phyloP scores from a whole-genome alignment of 2,113 vertebrate genomes.

The Phyllopteryx taeniolatus region DNA sequence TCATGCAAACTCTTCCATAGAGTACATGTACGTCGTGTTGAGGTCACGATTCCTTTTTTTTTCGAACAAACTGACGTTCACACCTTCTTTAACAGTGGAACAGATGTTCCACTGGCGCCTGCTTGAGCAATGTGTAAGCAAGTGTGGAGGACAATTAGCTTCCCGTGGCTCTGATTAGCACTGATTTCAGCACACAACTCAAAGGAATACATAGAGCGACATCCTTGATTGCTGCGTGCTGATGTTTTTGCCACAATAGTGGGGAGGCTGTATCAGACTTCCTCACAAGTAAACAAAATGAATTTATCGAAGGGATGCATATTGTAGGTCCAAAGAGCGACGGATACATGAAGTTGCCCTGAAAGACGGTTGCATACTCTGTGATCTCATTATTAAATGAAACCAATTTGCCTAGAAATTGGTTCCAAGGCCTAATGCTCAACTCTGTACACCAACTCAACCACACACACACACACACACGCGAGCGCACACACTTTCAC shows the following conservation, averaged over 20 bases:
- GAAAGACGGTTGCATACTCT: conserved; percentile 78
- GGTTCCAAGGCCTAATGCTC: conserved; percentile 79
- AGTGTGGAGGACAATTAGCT: conserved; percentile 61
- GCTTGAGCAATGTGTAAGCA: conserved; percentile 39
- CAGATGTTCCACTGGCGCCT: conserved; percentile 52
- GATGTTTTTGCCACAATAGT: conserved; percentile 54
- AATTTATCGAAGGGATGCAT: conserved; percentile 47
- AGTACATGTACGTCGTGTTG: conserved; percentile 20
- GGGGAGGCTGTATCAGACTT: conserved; percentile 45
- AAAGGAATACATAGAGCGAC: conserved; percentile 51
- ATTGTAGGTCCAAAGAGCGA: conserved; percentile 66
- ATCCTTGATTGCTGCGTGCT: conserved; percentile 44
- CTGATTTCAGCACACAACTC: conserved; percentile 49
- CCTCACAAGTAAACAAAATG: conserved; percentile 63
- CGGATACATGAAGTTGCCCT: conserved; percentile 75
- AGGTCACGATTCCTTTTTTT: conserved; percentile 34
- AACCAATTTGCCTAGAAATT: conserved; percentile 84
- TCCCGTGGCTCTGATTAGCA: conserved; percentile 61
- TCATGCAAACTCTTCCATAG: no score
- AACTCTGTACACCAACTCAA: conserved; percentile 73
- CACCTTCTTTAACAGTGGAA: conserved; percentile 42
- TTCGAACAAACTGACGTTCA: conserved; percentile 42
- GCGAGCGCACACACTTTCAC: conserved; percentile 59
- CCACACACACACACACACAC: conserved; percentile 28
- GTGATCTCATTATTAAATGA: conserved; percentile 81